Base-by-base conservation (phyloP, 2,113 vertebrate species). In the Anhinga rufa region DNA sequence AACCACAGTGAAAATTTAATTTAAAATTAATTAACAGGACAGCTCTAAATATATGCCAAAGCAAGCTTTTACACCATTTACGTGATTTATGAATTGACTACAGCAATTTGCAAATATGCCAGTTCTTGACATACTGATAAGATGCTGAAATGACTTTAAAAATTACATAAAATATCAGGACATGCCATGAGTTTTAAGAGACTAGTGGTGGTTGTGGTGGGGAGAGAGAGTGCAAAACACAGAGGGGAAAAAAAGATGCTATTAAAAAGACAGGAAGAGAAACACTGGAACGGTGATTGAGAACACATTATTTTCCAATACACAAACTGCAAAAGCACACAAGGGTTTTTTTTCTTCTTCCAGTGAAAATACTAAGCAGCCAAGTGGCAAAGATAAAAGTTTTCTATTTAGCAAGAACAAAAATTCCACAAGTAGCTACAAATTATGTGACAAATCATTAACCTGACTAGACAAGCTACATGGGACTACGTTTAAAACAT, bases 241-340 rank as follows among this genome's bases (percentile, higher is more conserved):
- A 66, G 40, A 15, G 66, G 54, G 36, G 44, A 21, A 19, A 42
- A 82, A 85, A 79, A 85, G 65, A 86, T 65, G 78, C 72, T 74
- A 74, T 84, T 74, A 77, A 92, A 88, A 90, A 81, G 88, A 78
- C 74, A 83, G 92, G 83, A 95, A 88, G 69, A 90, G 64, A 83
- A 95, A 78, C 57, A 46, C 74, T 83, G 52, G 68, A 69, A 26
- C 64, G 74, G 69, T 42, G 86, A 93, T 88, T 94, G 88, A 93
- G 86, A 88, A 90, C 82, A 88, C 62, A 34, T 95, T 86, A 78
- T 91, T 95, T 92, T 93, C 80, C 91, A 93, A 90, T 29, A 90
- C 68, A 96, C 46, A 70, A 77, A 92, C 82, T 42, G 82, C 68
- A 85, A 88, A 94, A 91, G 54, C 54, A 3, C 75, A 65, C 28